Evolutionary conservation across 2,113 vertebrate species (phyloP).

Genomic region (Oreochromis niloticus): DNA sequence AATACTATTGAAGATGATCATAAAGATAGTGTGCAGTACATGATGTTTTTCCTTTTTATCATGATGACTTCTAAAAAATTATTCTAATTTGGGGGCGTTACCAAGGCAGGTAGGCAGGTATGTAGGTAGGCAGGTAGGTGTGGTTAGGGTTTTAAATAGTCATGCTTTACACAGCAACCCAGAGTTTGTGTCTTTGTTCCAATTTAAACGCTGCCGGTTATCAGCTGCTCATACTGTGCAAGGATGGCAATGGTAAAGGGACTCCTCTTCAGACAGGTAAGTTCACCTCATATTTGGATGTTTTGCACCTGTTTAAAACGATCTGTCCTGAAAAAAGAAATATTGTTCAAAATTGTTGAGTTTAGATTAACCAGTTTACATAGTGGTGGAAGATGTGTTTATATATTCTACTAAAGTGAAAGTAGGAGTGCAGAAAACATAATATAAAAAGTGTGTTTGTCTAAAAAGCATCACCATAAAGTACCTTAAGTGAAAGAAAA

Average conservation of each 20-base stretch:
- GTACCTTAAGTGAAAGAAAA: not conserved
- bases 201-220: rapidly evolving
- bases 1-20: not conserved
- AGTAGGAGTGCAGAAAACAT: not conserved
- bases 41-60: not conserved
- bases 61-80: not conserved
- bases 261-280: conserved; percentile 70
- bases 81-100: not conserved
- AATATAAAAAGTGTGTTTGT: not conserved
- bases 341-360: not conserved
- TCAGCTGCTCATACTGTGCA: conserved; percentile 18
- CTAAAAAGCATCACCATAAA: not conserved
- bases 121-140: not conserved
- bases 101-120: not conserved
- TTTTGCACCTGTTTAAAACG: rapidly evolving
- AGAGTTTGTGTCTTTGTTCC: not conserved
- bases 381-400: not conserved
- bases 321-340: not conserved
- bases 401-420: not conserved
- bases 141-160: not conserved
- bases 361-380: rapidly evolving
- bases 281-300: not conserved
- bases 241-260: conserved; percentile 28
- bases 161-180: not conserved
- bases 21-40: not conserved